Percentiles rank a stretch among this genome's conserved stretches.
Evolutionary conservation across 2,113 vertebrate genomes (phyloP).

Genomic region (Alces alces): DNA sequence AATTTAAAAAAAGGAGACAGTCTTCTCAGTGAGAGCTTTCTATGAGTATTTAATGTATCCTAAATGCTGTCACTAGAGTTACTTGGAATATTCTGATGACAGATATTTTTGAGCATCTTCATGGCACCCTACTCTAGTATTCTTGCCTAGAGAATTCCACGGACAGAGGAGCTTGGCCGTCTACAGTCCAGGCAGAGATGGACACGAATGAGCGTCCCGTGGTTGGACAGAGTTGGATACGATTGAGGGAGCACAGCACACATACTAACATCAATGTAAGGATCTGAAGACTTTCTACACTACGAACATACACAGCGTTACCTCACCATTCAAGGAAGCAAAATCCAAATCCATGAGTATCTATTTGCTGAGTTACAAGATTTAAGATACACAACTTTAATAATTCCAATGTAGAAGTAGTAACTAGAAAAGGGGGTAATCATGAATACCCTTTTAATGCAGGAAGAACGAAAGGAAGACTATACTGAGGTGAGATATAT

Average conservation of each 20-base stretch:
- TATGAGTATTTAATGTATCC: neutral
- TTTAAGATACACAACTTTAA: neutral
- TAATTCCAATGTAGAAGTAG: neutral
- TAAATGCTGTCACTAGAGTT: neutral
- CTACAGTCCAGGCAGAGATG: neutral
- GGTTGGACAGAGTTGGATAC: neutral
- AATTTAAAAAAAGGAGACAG: neutral
- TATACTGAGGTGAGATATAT: neutral
- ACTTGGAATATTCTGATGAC: neutral
- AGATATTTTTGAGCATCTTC: neutral
- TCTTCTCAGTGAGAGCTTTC: neutral
- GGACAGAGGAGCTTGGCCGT: rapidly evolving
- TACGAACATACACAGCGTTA: rapidly evolving
- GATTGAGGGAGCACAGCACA: neutral
- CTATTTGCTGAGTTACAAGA: neutral
- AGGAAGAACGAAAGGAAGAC: rapidly evolving
- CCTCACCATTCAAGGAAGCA: neutral
- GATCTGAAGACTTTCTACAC: neutral
- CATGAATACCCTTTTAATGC: neutral
- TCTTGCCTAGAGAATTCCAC: neutral
- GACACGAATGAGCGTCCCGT: rapidly evolving
- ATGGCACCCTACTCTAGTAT: neutral
- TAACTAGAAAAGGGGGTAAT: neutral
- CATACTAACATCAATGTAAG: neutral
- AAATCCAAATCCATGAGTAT: neutral